These are phyloP conservation scores for Tachina lurida DNA, from an alignment of 2,888 invertebrate genomes.

Conservation along the genomic window DNA sequence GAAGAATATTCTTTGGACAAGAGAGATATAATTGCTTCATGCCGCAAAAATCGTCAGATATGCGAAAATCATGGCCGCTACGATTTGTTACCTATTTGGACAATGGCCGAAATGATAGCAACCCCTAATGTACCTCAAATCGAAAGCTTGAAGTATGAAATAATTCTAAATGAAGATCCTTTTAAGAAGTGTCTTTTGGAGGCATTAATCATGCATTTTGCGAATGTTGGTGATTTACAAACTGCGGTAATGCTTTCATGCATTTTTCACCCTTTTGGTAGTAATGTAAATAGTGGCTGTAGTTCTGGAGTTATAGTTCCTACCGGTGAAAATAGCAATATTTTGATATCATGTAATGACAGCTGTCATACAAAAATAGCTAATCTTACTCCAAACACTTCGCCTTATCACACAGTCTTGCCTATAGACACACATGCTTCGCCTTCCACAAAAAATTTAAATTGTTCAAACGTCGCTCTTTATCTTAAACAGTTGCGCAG, in stretches of 20 bases:
- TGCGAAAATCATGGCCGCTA: constrained; percentile 90
- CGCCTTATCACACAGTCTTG: constrained; percentile 93
- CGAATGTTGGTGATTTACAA: constrained; percentile 92
- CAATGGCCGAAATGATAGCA: constrained; percentile 89
- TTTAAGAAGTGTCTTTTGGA: constrained; percentile 93
- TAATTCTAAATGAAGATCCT: constrained; percentile 90
- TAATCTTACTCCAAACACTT: constrained; percentile 87
- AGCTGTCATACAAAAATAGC: constrained; percentile 72
- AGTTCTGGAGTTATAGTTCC: background rate
- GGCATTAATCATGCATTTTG: constrained; percentile 92
- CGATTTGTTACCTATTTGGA: constrained; percentile 95
- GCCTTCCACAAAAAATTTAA: constrained; percentile 50
- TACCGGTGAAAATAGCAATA: background rate
- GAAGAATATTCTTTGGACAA: constrained; percentile 89
- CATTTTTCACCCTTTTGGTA: constrained; percentile 85
- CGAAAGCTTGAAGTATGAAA: constrained; percentile 84
- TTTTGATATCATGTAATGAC: constrained; percentile 4
- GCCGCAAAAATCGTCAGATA: constrained; percentile 90
- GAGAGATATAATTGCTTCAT: constrained; percentile 85
- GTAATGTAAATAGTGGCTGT: background rate
- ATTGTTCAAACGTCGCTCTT: constrained; percentile 84
- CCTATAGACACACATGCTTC: constrained; percentile 89
- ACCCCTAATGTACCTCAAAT: constrained; percentile 83
- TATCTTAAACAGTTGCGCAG: constrained; percentile 89
- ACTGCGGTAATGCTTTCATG: constrained; percentile 97